These are phyloP conservation scores for Actinia equina DNA, from an alignment of 64 coral and sea anemone species.

Conservation along the genomic window DNA sequence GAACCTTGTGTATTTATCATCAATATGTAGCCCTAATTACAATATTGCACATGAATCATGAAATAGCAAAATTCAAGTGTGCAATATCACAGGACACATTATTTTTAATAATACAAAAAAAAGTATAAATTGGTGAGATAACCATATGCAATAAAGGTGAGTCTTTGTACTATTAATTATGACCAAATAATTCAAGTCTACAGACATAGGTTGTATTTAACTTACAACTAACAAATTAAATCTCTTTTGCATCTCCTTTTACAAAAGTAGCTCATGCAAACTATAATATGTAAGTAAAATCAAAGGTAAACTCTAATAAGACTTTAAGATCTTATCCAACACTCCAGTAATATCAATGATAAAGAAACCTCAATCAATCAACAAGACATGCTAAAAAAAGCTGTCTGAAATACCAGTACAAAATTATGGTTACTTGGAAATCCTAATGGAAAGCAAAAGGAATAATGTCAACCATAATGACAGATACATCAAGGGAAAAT, in stretches of 20 bases:
- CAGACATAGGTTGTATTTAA: neutral
- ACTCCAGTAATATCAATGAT: neutral
- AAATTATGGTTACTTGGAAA: neutral
- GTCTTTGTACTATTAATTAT: too few species aligned
- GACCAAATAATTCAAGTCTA: too few species aligned
- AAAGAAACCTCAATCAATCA: conserved; percentile 5
- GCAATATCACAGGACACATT: too few species aligned
- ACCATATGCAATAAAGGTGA: too few species aligned
- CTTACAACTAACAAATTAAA: neutral
- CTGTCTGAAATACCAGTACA: neutral
- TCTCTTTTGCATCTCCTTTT: neutral
- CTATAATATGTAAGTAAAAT: neutral
- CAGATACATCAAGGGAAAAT: neutral
- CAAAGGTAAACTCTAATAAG: neutral
- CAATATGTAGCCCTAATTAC: neutral
- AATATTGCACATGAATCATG: too few species aligned
- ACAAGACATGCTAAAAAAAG: neutral
- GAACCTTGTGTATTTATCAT: neutral
- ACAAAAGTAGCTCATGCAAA: neutral
- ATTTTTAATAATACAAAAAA: too few species aligned
- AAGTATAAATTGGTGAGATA: too few species aligned
- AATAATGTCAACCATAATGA: neutral
- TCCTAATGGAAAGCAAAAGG: neutral
- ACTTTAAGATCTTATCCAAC: conserved; percentile 2
- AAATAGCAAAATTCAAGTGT: too few species aligned